Conservation (phyloP, 2,797 vertebrate genomes). For the Staurois parvus region DNA sequence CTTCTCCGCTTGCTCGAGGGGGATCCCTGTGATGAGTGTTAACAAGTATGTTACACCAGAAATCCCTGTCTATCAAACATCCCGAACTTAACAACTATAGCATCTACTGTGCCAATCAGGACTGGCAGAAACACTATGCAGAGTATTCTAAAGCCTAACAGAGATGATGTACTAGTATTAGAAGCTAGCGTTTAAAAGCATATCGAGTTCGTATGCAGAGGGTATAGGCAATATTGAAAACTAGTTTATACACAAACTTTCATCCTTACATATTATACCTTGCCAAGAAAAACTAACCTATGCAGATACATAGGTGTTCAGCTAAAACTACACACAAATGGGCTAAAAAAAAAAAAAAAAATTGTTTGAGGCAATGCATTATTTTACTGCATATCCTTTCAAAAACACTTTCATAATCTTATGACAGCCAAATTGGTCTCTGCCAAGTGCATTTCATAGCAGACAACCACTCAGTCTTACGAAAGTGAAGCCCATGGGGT, state of each 20-base stretch:
- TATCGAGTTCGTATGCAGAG: neutral
- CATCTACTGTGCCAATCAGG: conserved; percentile 6
- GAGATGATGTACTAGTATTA: neutral
- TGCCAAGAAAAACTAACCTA: no score
- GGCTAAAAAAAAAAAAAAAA: no score
- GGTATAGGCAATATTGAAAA: neutral
- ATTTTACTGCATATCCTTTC: no score
- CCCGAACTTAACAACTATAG: conserved; percentile 50
- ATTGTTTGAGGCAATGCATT: no score
- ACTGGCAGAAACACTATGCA: conserved; percentile 9
- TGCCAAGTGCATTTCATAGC: neutral
- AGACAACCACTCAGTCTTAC: neutral
- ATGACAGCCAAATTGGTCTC: no score
- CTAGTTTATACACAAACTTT: neutral
- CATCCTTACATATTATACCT: neutral
- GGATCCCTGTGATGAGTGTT: conserved; percentile 91
- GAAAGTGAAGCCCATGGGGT: neutral
- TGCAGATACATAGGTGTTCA: no score
- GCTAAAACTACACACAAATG: no score
- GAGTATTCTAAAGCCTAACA: neutral
- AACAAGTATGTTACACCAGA: conserved; percentile 80
- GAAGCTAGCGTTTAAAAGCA: neutral
- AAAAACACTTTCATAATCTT: no score
- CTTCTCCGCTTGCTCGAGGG: conserved; percentile 99
- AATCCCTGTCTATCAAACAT: conserved; percentile 66